Evolutionary conservation across 2,113 vertebrate genomes (phyloP).

Genomic region (Condylura cristata): DNA sequence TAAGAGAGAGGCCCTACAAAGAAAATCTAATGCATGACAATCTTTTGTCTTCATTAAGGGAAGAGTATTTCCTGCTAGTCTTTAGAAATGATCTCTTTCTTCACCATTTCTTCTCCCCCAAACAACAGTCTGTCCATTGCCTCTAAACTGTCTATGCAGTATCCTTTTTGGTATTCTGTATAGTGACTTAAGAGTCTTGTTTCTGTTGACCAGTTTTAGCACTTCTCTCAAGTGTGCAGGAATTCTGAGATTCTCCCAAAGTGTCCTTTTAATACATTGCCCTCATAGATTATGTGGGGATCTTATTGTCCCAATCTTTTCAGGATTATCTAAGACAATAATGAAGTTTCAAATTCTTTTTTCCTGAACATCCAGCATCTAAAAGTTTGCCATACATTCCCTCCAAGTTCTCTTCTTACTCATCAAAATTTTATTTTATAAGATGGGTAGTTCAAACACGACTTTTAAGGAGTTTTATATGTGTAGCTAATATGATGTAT

Average conservation of each 20-base stretch:
- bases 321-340: conserved; percentile 17
- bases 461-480: conserved; percentile 28
- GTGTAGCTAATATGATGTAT: conserved; percentile 49
- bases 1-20: no score
- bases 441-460: conserved; percentile 7
- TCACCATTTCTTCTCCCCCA: background rate
- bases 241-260: background rate
- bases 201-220: background rate
- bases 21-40: background rate
- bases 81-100: background rate
- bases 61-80: background rate
- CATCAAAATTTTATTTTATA: conserved; percentile 49
- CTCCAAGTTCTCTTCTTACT: conserved; percentile 7
- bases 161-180: background rate
- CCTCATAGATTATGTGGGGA: background rate
- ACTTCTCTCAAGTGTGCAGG: background rate
- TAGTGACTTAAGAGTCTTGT: background rate
- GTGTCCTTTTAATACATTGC: background rate
- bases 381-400: background rate
- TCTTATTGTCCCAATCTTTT: background rate
- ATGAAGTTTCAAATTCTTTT: background rate
- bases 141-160: background rate
- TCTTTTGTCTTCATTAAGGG: background rate
- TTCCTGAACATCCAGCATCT: background rate
- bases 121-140: background rate